Evolutionary conservation across 2,113 vertebrate species (phyloP), one percentile per base, ranked within the genome.

Genomic region (Athene cunicularia): DNA sequence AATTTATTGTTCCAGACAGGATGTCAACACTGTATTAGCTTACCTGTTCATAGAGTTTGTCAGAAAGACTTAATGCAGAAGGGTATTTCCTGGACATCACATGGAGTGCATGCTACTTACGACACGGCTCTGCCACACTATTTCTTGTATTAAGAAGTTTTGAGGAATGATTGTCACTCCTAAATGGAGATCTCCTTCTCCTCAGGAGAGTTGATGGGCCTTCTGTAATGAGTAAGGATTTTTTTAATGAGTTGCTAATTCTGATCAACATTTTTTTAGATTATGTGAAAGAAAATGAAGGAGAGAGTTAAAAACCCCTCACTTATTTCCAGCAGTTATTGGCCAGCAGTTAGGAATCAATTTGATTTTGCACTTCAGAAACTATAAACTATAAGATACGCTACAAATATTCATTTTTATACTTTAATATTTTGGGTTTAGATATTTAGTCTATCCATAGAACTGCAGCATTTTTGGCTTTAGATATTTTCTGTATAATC

Each of bases 341-440:
- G 72, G 9, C 35, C 58, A 94, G 21, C 28, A 88, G 33, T 27
- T 81, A 81, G 76, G 47, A 84, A 91, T 0, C 9, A 35, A 53
- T 49, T 77, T 88, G 62, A 39, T 92, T 87, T 89, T 55, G 47
- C 8, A 26, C 14, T 68, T 90, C 11, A 64, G 32, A 93, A 92
- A 67, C 28, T 49, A 58, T 2, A 80, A 80, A 53, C 27, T 45
- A 33, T 11, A 74, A 56, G 30, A 45, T 12, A 76, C 5, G 12
- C 8, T 79, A 18, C 24, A 62, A 21, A 49, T 43, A 73, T 27
- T 77, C 0, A 73, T 84, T 88, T 90, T 64, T 62, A 45, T 68
- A 33, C 8, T 47, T 55, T 21, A 73, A n/a, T 71, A 86, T 60
- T 64, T 60, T 30, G n/a, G 8, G 39, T 84, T 37, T 28, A 47